Evolutionary conservation across 2,888 invertebrate genomes (phyloP).

Genomic region (Rhodophaea formosa): DNA sequence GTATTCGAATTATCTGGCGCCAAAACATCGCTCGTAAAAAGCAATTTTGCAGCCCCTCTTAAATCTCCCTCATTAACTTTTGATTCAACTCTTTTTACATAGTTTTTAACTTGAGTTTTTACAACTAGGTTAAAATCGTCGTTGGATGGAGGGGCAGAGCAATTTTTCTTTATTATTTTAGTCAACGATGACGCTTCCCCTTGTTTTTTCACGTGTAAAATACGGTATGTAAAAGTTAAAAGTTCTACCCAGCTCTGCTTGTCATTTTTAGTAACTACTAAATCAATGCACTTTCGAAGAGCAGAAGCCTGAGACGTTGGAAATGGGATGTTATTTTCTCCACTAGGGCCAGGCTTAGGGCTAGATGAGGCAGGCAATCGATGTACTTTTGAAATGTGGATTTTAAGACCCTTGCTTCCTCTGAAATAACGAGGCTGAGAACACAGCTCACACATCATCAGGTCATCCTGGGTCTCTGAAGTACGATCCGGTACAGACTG

Average conservation of each 20-base stretch:
- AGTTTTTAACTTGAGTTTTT: background rate
- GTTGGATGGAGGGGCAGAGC: background rate
- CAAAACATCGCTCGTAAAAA: too few species aligned
- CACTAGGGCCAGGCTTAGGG: background rate
- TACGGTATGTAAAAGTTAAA: background rate
- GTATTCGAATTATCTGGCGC: too few species aligned
- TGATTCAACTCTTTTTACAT: too few species aligned
- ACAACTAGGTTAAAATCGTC: background rate
- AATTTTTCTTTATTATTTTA: background rate
- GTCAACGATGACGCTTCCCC: background rate
- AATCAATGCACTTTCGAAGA: background rate
- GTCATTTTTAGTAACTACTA: background rate
- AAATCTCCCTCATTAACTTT: background rate
- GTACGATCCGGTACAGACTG: background rate
- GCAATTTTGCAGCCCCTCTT: too few species aligned
- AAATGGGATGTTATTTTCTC: background rate
- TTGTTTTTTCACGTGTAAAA: background rate
- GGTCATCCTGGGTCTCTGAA: background rate
- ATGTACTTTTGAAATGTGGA: background rate
- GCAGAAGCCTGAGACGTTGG: background rate
- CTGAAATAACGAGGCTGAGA: background rate
- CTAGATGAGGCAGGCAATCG: background rate
- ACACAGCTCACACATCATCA: background rate
- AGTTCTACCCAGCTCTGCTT: background rate
- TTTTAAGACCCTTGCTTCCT: background rate